Base-by-base conservation (phyloP, 2,113 vertebrate genomes). In the Stomatorhinus ivindoensis region DNA sequence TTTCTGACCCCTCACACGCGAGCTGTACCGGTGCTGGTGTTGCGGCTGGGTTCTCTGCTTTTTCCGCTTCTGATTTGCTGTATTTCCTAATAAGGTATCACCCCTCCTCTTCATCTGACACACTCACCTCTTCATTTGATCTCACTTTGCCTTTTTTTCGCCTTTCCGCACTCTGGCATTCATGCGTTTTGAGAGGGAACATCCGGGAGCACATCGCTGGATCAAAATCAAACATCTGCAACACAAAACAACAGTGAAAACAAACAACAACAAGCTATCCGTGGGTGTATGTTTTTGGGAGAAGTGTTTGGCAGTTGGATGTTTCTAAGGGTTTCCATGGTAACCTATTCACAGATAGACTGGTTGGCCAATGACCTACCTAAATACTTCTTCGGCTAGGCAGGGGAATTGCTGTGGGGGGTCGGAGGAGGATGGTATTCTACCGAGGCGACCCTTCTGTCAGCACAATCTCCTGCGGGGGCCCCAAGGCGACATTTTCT, bases 31-130 rank as follows among this genome's bases (percentile, higher is more conserved):
- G 13, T 61, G 90, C 90, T 90, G 94, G 93, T 92, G 95, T 94
- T 93, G 94, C 94, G 87, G 92, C 93, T 93, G 93, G 90, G 27
- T 76, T 84, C 82, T 73, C n/a, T 24, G 89, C 69, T 27, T 24
- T 9, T 88, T 89, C 90, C 95, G 48, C 27, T n/a, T 13, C 95
- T 95, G 93, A 94, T 95, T 95, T 95, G 93, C 93, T 95, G 95
- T 96, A 96, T 93, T 93, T 84, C 96, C 95, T 95, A 96, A 96
- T 96, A 95, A 97, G 95, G 95, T 95, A 96, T 96, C 46, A 44
- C 44, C 44, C 46, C 21, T 19, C 31, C 69, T 19, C 69, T 39
- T 39, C 58, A 65, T 31, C 61, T 69, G 61, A 69, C 27, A 69
- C 27, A 69, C 10, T 69, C 10, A 3, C 61, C 61, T 69, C 11